Evolutionary conservation across 1,140 invertebrate genomes (phyloP), one percentile per base, ranked within the genome.

Genomic region (Pachypeltis micranthus): DNA sequence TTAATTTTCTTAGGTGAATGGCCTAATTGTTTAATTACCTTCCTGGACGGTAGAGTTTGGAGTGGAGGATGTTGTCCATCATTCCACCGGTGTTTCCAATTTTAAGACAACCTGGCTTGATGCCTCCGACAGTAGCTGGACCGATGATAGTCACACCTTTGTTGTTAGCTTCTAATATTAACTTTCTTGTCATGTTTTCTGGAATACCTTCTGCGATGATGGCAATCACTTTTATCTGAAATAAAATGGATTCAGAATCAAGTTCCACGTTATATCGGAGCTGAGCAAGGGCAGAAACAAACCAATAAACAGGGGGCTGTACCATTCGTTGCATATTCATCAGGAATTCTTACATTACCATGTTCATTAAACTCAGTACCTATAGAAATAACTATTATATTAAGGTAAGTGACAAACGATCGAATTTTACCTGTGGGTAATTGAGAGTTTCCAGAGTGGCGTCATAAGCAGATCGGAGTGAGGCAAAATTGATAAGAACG

Each of bases 171-270:
- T 85, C 77, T 66, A 95, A 85, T 70, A 95, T 94, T 61, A 99
- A 79, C 74, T 96, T 94, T 64, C 96, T 80, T 0, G 96, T 99
- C 81, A 96, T 85, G 75, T 98, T 98, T 76, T 98, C 96, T 0
- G 96, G 96, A 66, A 99, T 98, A 62, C 96, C 96, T 77, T 99
- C 96, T 21, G 96, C 96, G 72, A 99, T 99, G 68, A 99, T 99
- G 14, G 96, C 94, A 66, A 99, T 95, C 0, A 92, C 93, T 72
- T 91, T 83, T 61, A 99, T 95, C 80, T 85, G 71, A 2, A 62
- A 54, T 62, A 58, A n/a, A n/a, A n/a, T n/a, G n/a, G n/a, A n/a
- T n/a, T n/a, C n/a, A n/a, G n/a, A n/a, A n/a, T n/a, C n/a, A n/a
- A n/a, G n/a, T n/a, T n/a, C n/a, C n/a, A n/a, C n/a, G n/a, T n/a